These are phyloP conservation scores for Alosa alosa DNA, from an alignment of 2,113 vertebrate species.

Conservation along the genomic window DNA sequence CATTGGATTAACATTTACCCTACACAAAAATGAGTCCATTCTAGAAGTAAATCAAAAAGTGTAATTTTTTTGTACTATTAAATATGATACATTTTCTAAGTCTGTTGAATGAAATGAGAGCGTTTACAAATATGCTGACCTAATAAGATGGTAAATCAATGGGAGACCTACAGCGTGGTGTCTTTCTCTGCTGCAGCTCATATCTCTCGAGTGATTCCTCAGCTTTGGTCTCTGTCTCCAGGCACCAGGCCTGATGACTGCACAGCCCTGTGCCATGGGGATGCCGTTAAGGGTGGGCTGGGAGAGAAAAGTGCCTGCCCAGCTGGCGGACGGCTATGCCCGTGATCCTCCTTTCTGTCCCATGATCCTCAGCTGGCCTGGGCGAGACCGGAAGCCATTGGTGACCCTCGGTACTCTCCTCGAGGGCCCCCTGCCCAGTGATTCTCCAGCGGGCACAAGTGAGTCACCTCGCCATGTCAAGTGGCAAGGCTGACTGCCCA, in stretches of 20 bases:
- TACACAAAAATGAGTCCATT: not conserved
- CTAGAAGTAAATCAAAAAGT: not conserved
- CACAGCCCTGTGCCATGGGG: not conserved
- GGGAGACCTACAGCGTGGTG: not conserved
- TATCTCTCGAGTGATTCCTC: not conserved
- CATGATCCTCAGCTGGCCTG: too few relatives aligned
- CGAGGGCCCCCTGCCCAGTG: too few relatives aligned
- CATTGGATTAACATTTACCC: constrained; percentile 66
- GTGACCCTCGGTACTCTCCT: too few relatives aligned
- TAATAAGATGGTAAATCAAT: not conserved
- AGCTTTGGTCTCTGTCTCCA: not conserved
- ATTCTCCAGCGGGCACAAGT: too few relatives aligned
- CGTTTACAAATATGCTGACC: not conserved
- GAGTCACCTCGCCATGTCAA: too few relatives aligned
- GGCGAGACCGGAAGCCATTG: too few relatives aligned
- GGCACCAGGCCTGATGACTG: not conserved
- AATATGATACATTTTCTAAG: not conserved
- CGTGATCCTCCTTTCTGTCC: too few relatives aligned
- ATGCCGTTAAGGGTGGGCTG: not conserved
- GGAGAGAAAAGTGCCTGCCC: not conserved
- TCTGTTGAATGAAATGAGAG: not conserved
- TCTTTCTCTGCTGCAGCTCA: not conserved
- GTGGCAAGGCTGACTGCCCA: too few relatives aligned
- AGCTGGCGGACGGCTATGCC: too few relatives aligned
- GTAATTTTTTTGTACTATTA: constrained; percentile 27